Evolutionary conservation across 2,113 vertebrate species (phyloP).

Genomic region (Tympanuchus pallidicinctus): DNA sequence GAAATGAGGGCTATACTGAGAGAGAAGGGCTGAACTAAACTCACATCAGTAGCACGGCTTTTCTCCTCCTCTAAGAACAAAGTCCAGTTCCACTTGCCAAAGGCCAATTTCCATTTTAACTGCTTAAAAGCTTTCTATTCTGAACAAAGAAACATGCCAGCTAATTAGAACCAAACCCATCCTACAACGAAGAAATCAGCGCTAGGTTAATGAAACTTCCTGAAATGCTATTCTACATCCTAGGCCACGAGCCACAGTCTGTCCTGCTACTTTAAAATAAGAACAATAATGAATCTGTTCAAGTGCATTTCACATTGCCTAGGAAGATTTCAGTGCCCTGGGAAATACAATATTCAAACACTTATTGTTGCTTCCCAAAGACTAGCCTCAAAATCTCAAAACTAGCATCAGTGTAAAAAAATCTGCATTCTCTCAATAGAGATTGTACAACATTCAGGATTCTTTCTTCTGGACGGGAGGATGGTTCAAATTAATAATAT

Average conservation of each 20-base stretch:
- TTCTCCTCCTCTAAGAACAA: neutral
- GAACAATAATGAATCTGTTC: neutral
- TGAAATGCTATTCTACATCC: neutral
- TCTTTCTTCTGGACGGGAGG: neutral
- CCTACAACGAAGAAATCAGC: slow-evolving; percentile 3
- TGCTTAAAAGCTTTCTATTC: slow-evolving; percentile 1
- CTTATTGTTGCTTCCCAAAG: neutral
- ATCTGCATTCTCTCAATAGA: neutral
- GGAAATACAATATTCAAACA: neutral
- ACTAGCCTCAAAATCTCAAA: neutral
- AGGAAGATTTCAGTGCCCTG: neutral
- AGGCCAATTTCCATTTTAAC: slow-evolving; percentile 1
- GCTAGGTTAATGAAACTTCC: neutral
- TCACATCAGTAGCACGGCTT: neutral
- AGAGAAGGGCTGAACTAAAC: neutral
- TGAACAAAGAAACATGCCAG: neutral
- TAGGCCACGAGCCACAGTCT: neutral
- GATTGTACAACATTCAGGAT: neutral
- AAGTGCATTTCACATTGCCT: neutral
- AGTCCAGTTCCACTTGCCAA: slow-evolving; percentile 20
- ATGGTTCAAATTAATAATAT: neutral
- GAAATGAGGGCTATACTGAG: neutral
- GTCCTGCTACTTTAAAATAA: neutral
- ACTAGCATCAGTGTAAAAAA: neutral
- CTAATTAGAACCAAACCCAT: neutral